Percentiles rank a stretch among this genome's conserved stretches.
Conservation (phyloP, 2,797 vertebrate species). For the Enteromius treurensis region DNA sequence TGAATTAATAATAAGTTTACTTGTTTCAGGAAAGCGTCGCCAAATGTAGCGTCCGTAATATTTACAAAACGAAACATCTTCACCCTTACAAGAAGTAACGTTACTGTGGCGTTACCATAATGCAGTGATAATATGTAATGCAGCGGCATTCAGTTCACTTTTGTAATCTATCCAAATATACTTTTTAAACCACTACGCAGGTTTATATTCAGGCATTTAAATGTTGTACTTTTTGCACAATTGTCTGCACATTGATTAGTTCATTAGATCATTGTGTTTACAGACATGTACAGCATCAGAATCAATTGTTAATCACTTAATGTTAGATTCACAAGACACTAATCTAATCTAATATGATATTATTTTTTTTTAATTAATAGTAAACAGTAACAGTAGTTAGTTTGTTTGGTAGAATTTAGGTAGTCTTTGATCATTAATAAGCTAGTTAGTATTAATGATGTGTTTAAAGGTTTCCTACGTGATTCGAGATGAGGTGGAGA, state of each 20-base stretch:
- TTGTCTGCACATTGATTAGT: background rate
- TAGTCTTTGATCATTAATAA: background rate
- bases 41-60: background rate
- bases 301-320: background rate
- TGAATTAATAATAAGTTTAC: background rate
- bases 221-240: background rate
- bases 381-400: too few species aligned
- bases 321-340: background rate
- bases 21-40: background rate
- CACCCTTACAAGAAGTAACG: background rate
- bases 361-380: background rate
- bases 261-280: background rate
- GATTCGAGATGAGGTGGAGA: constrained; percentile 98
- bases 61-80: background rate
- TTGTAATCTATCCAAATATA: background rate
- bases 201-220: background rate
- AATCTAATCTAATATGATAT: background rate
- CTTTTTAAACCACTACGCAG: background rate
- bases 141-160: background rate
- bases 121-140: background rate
- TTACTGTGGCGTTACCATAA: constrained; percentile 2
- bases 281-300: background rate
- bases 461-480: constrained; percentile 92
- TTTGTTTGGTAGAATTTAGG: background rate
- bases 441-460: background rate